Evolutionary conservation across 2,797 vertebrate species (phyloP).

Genomic region (Protosalanx chinensis): DNA sequence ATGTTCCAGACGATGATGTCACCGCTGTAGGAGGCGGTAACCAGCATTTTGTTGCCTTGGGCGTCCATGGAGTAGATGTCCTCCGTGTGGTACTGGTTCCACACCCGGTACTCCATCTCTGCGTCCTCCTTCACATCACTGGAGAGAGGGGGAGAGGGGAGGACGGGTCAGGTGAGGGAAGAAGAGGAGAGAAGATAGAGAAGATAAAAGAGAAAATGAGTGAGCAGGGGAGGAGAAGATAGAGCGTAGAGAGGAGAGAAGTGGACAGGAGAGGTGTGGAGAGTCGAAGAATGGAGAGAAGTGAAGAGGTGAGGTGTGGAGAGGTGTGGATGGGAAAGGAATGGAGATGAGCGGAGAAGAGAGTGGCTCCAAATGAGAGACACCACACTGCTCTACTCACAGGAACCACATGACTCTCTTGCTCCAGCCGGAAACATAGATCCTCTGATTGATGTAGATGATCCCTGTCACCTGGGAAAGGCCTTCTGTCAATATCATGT

Average conservation of each 20-base stretch:
- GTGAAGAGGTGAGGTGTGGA: no score
- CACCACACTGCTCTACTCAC: constrained; percentile 46
- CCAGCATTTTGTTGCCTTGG: constrained; percentile 55
- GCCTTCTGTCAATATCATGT: background rate
- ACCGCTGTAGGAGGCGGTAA: constrained; percentile 57
- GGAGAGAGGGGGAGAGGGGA: background rate
- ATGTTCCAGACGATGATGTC: constrained; percentile 48
- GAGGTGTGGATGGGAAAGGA: no score
- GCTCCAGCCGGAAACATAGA: constrained; percentile 59
- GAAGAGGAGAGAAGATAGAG: background rate
- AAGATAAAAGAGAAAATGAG: background rate
- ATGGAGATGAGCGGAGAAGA: background rate
- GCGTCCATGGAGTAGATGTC: constrained; percentile 58
- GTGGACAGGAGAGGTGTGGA: no score
- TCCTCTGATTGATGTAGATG: constrained; percentile 52
- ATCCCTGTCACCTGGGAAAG: constrained; percentile 57
- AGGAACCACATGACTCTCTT: constrained; percentile 54
- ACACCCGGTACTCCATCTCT: constrained; percentile 42
- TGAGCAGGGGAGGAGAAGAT: no score
- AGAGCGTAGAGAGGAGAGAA: no score
- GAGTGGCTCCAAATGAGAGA: background rate
- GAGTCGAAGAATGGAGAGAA: no score
- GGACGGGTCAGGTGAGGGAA: background rate
- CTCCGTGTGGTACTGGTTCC: constrained; percentile 58
- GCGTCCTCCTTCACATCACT: constrained; percentile 48